Evolutionary conservation across 2,113 vertebrate species (phyloP).

Genomic region (Pelecanus crispus): DNA sequence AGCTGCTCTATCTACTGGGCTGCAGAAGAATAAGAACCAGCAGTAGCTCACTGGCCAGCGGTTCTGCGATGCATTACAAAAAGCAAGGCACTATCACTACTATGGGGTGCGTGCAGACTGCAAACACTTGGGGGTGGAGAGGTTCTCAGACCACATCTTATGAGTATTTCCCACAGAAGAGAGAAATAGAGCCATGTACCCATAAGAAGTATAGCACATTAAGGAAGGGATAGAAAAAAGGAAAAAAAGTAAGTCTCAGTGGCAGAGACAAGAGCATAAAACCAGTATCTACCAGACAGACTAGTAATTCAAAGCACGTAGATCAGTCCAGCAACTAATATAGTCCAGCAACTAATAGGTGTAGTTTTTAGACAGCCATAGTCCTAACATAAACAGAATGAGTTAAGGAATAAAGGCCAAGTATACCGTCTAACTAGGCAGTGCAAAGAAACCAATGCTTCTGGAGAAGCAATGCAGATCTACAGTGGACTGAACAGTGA

Average conservation of each 20-base stretch:
- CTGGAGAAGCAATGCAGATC: background rate
- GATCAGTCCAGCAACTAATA: background rate
- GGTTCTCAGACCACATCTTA: background rate
- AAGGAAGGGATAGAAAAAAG: background rate
- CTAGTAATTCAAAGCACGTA: background rate
- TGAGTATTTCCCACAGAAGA: background rate
- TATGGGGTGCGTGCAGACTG: background rate
- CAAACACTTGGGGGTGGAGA: background rate
- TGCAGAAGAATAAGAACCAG: background rate
- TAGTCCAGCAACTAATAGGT: background rate
- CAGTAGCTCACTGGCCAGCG: background rate
- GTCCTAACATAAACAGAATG: background rate
- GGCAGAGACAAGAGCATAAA: background rate
- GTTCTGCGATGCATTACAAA: background rate
- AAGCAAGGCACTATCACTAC: background rate
- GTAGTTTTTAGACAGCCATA: background rate
- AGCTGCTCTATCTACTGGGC: background rate
- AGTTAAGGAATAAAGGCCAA: background rate
- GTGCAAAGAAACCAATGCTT: background rate
- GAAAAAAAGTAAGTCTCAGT: background rate
- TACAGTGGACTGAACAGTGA: background rate
- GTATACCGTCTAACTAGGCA: background rate
- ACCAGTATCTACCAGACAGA: background rate
- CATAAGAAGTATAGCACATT: background rate
- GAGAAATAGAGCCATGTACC: background rate